Evolutionary conservation across 2,113 vertebrate species (phyloP).

Genomic region (Megalops atlanticus): DNA sequence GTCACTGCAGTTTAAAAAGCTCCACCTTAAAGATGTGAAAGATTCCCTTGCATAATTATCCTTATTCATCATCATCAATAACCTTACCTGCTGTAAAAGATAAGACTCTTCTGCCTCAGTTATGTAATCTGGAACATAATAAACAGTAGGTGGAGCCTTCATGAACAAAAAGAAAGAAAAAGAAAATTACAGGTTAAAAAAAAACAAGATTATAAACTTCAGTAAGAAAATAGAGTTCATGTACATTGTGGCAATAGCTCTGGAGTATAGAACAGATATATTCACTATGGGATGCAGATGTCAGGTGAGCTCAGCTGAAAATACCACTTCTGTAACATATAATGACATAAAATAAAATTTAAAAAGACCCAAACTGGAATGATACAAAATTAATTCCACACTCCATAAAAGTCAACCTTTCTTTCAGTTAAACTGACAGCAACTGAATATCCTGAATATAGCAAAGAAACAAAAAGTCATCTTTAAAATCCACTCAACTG

Average conservation of each 20-base stretch:
- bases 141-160: conserved; percentile 75
- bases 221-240: neutral
- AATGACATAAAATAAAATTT: neutral
- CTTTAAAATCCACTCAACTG: too few species aligned
- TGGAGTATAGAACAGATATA: neutral
- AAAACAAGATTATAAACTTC: neutral
- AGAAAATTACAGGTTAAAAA: neutral
- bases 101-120: conserved; percentile 76
- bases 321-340: too few species aligned
- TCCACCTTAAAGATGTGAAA: conserved; percentile 19
- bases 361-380: too few species aligned
- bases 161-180: conserved; percentile 15
- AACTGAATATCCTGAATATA: too few species aligned
- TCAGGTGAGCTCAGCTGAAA: too few species aligned
- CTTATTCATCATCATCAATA: neutral
- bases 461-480: too few species aligned
- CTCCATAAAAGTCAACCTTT: too few species aligned
- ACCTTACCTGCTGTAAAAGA: conserved; percentile 75
- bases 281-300: too few species aligned
- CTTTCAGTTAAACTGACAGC: neutral
- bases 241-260: neutral
- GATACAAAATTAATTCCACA: too few species aligned
- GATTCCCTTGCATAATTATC: neutral
- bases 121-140: conserved; percentile 86
- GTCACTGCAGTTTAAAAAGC: too few species aligned